Base-by-base conservation (phyloP, 2,888 invertebrate species). In the Fragum whitleyi region DNA sequence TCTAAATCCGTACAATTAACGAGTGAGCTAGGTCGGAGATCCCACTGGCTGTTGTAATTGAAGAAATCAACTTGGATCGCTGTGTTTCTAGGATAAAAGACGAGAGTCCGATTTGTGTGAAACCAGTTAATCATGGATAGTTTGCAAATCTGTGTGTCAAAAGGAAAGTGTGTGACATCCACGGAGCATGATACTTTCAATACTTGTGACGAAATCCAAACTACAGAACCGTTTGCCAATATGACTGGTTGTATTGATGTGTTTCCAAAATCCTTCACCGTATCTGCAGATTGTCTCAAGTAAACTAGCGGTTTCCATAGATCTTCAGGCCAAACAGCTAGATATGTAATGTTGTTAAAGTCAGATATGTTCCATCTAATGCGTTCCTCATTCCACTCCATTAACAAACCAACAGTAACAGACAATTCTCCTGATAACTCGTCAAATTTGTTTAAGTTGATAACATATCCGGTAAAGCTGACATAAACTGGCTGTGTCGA, bases 81-180 rank as follows among this genome's bases (percentile, higher is more conserved):
- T 65, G 39, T 32, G 11, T 16, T 39, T n/a, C 11, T 39, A 2
- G 65, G 65, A 14, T 2, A 59, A 21, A 5, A 76, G 26, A n/a
- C 32, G 2, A 23, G 74, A 23, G 29, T 73, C 76, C 19, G 5
- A 7, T 0, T 23, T 5, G 19, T 26, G 28, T 61, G 73, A 1
- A 32, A 29, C 26, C 53, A 51, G 1, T 47, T n/a, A 16, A 55
- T 16, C 14, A 83, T 42, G 21, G 32, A 42, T 1, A 83, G 7
- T 2, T 26, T 1, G 42, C 80, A 80, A 2, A 32, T 36, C 42
- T 83, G 83, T 23, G 2, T 59, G 26, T 83, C 80, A 62, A 78
- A 80, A 0, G 83, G 83, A 55, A 78, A 83, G 29, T 65, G 67
- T 42, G 68, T 75, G 2, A 80, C 80, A 67, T 78, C 73, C 1